Evolutionary conservation across 2,888 invertebrate species (phyloP).

Genomic region (Encarsia formosa): DNA sequence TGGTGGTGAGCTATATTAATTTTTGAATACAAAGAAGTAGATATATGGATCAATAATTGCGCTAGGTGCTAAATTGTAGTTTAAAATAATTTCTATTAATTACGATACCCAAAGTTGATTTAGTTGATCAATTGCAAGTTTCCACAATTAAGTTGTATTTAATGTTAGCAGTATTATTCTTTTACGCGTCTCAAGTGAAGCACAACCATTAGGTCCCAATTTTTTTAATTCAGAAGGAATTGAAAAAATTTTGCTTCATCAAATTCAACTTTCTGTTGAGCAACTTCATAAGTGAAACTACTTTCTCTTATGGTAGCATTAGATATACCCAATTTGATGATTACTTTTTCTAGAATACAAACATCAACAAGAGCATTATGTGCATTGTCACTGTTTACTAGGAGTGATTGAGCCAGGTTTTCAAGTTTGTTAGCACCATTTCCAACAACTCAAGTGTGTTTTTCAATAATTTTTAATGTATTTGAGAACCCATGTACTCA

Average conservation of each 20-base stretch:
- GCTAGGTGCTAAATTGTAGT: too few relatives aligned
- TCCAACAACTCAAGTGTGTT: neutral
- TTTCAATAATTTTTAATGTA: conserved; percentile 14
- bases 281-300: neutral
- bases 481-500: conserved; percentile 20
- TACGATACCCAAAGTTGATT: too few relatives aligned
- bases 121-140: too few relatives aligned
- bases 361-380: conserved; percentile 12
- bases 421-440: conserved; percentile 11
- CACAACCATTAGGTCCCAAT: too few relatives aligned
- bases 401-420: neutral
- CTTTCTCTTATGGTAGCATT: neutral
- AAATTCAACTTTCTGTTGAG: neutral
- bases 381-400: conserved; percentile 3
- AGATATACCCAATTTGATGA: neutral
- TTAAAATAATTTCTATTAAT: too few relatives aligned
- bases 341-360: conserved; percentile 1
- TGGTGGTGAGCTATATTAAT: too few relatives aligned
- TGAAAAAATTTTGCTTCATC: neutral
- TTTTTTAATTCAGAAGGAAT: neutral
- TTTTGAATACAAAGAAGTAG: too few relatives aligned
- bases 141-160: too few relatives aligned
- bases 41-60: too few relatives aligned
- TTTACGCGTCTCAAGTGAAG: too few relatives aligned
- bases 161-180: too few relatives aligned